A percentile compares a stretch with the other conserved stretches of the same genome.
Evolutionary conservation across 2,888 invertebrate genomes (phyloP).

Genomic region (Cordilura impudica): DNA sequence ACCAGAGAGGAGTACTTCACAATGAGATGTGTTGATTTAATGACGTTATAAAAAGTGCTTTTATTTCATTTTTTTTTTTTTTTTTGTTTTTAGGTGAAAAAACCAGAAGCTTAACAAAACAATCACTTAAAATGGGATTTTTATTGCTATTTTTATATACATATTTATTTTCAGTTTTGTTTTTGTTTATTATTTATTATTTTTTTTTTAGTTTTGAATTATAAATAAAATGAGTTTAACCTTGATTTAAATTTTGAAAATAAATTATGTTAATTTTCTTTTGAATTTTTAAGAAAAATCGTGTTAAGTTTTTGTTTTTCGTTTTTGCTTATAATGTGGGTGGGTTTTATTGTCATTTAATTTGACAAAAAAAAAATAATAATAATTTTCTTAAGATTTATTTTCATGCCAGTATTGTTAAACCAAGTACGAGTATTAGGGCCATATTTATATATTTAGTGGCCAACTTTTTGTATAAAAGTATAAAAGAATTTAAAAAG

Average conservation of each 20-base stretch:
- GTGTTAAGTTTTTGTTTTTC: background rate
- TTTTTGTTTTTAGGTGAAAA: background rate
- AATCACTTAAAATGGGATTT: background rate
- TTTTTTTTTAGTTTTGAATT: background rate
- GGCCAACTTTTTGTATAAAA: no score
- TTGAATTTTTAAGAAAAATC: slow-evolving; percentile 27
- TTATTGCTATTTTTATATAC: slow-evolving; percentile 1
- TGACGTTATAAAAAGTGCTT: slow-evolving; percentile 6
- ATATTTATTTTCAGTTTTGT: background rate
- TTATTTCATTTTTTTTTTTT: background rate
- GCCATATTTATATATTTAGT: background rate
- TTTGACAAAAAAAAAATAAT: background rate
- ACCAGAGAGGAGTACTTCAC: background rate
- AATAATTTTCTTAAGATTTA: slow-evolving; percentile 33
- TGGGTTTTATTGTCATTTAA: slow-evolving; percentile 52
- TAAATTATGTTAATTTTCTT: slow-evolving; percentile 49
- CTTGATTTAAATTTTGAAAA: slow-evolving; percentile 35
- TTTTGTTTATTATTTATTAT: background rate
- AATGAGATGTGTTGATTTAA: slow-evolving; percentile 58
- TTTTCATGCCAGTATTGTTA: background rate
- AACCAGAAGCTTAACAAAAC: slow-evolving; percentile 26
- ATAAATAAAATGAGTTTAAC: slow-evolving; percentile 6
- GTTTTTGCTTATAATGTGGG: slow-evolving; percentile 33
- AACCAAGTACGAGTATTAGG: background rate
- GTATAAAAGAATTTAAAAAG: no score